Evolutionary conservation across 2,888 invertebrate species (phyloP).

Genomic region (Cerceris ruficornis): DNA sequence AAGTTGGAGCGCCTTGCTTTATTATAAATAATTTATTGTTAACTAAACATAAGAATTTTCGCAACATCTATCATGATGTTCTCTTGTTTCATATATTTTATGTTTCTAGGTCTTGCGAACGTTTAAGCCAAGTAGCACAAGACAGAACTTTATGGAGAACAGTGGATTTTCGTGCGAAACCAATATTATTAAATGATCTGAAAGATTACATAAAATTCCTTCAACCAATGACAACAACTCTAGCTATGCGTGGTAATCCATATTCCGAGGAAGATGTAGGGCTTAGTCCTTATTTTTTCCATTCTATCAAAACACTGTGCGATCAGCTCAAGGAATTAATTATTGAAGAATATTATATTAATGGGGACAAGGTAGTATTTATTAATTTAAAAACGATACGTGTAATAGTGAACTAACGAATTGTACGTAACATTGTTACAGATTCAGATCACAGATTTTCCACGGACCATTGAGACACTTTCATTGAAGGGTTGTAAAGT

Average conservation of each 20-base stretch:
- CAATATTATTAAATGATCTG: constrained; percentile 76
- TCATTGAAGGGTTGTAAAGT: constrained; percentile 84
- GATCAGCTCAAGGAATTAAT: constrained; percentile 80
- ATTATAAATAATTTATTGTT: constrained; percentile 20
- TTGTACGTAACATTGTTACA: constrained; percentile 76
- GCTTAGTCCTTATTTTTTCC: constrained; percentile 78
- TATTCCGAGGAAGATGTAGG: constrained; percentile 77
- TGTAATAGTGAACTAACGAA: constrained; percentile 4
- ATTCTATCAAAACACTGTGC: constrained; percentile 79
- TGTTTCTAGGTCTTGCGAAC: constrained; percentile 81
- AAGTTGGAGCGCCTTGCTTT: constrained; percentile 67
- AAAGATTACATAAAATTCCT: constrained; percentile 82
- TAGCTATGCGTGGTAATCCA: constrained; percentile 74
- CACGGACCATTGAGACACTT: constrained; percentile 84
- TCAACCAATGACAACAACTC: constrained; percentile 79
- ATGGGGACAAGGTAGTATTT: constrained; percentile 81
- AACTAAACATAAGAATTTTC: not conserved
- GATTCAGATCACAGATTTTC: constrained; percentile 87
- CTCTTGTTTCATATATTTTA: not conserved
- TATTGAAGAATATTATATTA: constrained; percentile 83
- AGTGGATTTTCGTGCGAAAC: constrained; percentile 81
- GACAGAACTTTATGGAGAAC: constrained; percentile 84
- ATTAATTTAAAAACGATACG: not conserved
- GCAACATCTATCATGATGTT: not conserved
- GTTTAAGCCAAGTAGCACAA: constrained; percentile 81